Base-by-base conservation (phyloP, 2,797 vertebrate species). In the Pseudomugil tenellus region DNA sequence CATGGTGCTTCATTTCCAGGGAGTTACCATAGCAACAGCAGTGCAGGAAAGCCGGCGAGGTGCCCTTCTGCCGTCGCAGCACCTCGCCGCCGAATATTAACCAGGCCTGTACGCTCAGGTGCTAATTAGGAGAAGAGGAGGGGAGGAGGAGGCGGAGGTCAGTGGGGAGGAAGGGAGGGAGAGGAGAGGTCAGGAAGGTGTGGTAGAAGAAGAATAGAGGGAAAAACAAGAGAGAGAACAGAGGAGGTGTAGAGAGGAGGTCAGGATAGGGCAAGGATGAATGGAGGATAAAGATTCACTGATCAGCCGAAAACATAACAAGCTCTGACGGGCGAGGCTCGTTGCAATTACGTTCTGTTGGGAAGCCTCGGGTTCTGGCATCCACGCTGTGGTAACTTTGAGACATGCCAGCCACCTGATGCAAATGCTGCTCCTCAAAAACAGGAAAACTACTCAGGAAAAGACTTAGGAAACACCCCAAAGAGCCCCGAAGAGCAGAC, bases 1-100 rank as follows among this genome's bases (percentile, higher is more conserved):
- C 73, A 70, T 48, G 88, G 86, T 71, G 94, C 92, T 96, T 96
- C 94, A 95, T 95, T 95, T 94, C 94, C 95, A 94, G 94, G 94
- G 92, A 26, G 94, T 96, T 72, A 87, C 93, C 93, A 95, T 95
- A 92, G 96, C 92, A 96, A 97, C 95, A 63, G 79, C 75, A 87
- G 82, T 72, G 48, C 80, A 84, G 82, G 83, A 87, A 84, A 85
- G 79, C 73, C 83, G 88, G 91, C 89, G 91, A 92, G 94, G 90
- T 87, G 92, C 89, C 85, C 90, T 78, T 84, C 91, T 17, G 83
- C 87, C 70, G 79, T 66, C 64, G 77, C 82, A 68, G 82, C 69
- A 87, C 89, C 93, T 89, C 92, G 91, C 91, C 77, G 87, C 87
- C 86, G 95, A 94, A 93, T 95, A 93, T 95, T 95, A 95, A 95